Evolutionary conservation across 2,113 vertebrate genomes (phyloP).

Genomic region (Orycteropus afer): DNA sequence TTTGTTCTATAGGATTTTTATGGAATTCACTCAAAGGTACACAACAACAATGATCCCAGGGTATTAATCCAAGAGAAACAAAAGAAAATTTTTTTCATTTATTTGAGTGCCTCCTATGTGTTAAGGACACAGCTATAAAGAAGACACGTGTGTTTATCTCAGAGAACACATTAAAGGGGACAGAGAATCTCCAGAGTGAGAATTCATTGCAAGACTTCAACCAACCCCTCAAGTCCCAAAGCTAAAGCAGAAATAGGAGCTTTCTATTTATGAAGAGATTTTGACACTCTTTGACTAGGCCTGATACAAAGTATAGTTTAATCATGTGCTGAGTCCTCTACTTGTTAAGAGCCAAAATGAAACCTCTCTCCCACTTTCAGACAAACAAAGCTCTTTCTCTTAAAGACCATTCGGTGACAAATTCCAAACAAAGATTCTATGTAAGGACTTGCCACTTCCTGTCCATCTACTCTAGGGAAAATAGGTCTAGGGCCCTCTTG

Average conservation of each 20-base stretch:
- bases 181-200: neutral
- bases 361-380: neutral
- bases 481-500: neutral
- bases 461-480: neutral
- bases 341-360: constrained; percentile 17
- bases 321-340: neutral
- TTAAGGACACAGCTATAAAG: neutral
- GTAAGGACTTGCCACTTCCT: neutral
- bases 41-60: neutral
- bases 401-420: neutral
- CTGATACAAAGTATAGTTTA: neutral
- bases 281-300: neutral
- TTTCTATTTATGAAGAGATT: neutral
- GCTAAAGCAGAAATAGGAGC: neutral
- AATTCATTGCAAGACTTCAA: neutral
- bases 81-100: neutral
- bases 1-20: neutral
- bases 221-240: neutral
- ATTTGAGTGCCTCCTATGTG: neutral
- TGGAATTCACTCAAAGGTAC: neutral
- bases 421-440: neutral
- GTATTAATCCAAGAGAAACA: neutral
- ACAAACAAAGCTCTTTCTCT: neutral
- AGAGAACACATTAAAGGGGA: neutral
- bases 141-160: neutral